Percentiles rank a stretch among this genome's conserved stretches.
These are phyloP conservation scores for Clunio marinus DNA, from an alignment of 2,888 invertebrate genomes.

Conservation along the genomic window DNA sequence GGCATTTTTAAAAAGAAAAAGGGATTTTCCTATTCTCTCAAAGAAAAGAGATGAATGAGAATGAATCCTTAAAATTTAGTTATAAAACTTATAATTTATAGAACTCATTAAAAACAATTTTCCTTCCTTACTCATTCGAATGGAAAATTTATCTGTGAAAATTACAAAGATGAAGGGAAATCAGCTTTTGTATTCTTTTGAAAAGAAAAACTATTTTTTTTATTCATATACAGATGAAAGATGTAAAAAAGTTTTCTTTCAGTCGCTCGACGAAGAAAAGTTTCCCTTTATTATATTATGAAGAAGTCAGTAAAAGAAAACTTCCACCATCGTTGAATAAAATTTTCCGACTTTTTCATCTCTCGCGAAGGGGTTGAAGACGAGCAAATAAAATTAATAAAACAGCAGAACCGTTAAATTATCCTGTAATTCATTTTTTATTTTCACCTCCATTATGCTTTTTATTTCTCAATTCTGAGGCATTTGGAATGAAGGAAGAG, in stretches of 20 bases:
- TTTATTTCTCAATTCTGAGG: conserved; percentile 36
- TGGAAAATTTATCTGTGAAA: not conserved
- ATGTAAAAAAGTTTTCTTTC: not conserved
- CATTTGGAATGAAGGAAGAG: not conserved
- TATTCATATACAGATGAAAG: not conserved
- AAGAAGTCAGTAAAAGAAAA: not conserved
- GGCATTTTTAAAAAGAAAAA: too few relatives aligned
- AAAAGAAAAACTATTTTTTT: not conserved
- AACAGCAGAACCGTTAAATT: conserved; percentile 32
- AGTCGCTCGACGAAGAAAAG: not conserved
- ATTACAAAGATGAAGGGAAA: not conserved
- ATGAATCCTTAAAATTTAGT: not conserved
- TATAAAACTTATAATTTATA: not conserved
- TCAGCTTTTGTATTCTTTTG: too few relatives aligned
- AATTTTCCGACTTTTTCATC: not conserved
- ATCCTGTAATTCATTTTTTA: conserved; percentile 38
- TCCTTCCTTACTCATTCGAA: not conserved
- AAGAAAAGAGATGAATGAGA: too few relatives aligned
- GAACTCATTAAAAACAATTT: conserved; percentile 21
- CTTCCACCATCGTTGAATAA: too few relatives aligned
- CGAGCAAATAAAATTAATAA: conserved; percentile 9
- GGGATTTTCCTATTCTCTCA: too few relatives aligned
- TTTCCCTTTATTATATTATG: not conserved
- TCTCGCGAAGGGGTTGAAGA: conserved; percentile 17
- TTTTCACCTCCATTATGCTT: conserved; percentile 28